Evolutionary conservation across 2,113 vertebrate species (phyloP), one percentile per base, ranked within the genome.

Genomic region (Callithrix jacchus): DNA sequence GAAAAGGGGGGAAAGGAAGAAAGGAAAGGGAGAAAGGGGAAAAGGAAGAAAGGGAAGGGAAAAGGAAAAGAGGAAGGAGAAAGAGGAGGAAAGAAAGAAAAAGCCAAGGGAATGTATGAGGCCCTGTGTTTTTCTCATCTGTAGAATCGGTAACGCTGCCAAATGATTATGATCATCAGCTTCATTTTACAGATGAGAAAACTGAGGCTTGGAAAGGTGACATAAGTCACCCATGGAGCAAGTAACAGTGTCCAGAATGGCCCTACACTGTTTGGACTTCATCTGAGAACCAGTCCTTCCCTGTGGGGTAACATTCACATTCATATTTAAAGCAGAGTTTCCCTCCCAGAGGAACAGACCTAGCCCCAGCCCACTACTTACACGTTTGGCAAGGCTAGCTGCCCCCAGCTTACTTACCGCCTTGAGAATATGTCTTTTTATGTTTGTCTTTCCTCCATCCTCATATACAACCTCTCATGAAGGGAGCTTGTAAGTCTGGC

Each of bases 401-500:
- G 64, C 54, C 89, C 85, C 87, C 88, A 13, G 47, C 97, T 95
- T 68, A 83, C 95, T 86, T 70, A 58, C 56, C 66, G 32, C 76
- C 87, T 81, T n/a, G 30, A 95, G 81, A 93, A 88, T 64, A 8
- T 49, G 11, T 45, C 94, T 97, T 92, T 58, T 79, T 79, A 9
- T 40, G 73, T 95, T 87, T 89, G 80, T 93, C 88, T 11, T 54
- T 8, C 70, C 12, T 0, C 37, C 87, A 76, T 93, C 84, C 80
- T 1, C 20, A n/a, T 17, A 40, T 77, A 66, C 1, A 0, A 76
- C 85, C 93, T 96, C 76, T 76, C 37, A 30, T 82, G 47, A 95
- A 95, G 85, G 81, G 61, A 97, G 52, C 66, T 21, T 35, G 16
- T 74, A 90, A 94, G 88, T 56, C 18, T 80, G 97, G 97, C 98